These are phyloP conservation scores for Drosophila aff. DNA, from an alignment of 1,140 invertebrate species.

Conservation along the genomic window DNA sequence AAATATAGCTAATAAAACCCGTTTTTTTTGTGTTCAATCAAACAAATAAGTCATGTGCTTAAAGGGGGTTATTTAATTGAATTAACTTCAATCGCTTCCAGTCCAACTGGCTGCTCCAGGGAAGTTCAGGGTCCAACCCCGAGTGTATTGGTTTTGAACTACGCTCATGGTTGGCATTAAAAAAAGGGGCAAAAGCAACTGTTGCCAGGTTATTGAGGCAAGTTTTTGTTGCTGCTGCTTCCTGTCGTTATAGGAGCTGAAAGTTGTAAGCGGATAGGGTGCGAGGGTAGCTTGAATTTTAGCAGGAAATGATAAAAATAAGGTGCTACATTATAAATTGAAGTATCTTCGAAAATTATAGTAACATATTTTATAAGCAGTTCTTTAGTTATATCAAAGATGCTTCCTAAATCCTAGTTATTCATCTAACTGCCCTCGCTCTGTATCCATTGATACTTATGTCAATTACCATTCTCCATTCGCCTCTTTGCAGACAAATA, in stretches of 20 bases:
- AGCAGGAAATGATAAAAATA: too few relatives aligned
- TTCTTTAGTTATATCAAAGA: not conserved
- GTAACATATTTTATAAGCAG: too few relatives aligned
- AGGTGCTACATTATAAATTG: too few relatives aligned
- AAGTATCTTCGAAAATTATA: too few relatives aligned
- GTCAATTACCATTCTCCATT: slow-evolving; percentile 52
- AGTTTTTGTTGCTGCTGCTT: slow-evolving; percentile 46
- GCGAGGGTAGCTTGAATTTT: slow-evolving; percentile 15
- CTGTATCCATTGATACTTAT: slow-evolving; percentile 56
- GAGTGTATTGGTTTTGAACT: not conserved
- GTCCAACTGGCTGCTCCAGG: not conserved
- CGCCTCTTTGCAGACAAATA: slow-evolving; percentile 43
- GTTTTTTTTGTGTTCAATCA: not conserved
- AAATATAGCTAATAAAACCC: not conserved
- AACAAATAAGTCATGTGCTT: not conserved
- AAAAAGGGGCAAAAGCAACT: slow-evolving; percentile 29
- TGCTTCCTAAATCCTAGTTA: not conserved
- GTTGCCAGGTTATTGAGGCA: slow-evolving; percentile 17
- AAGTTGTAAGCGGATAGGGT: slow-evolving; percentile 6
- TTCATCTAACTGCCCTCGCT: slow-evolving; percentile 20
- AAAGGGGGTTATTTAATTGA: not conserved
- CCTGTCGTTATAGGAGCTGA: slow-evolving; percentile 49
- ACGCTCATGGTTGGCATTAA: slow-evolving; percentile 8
- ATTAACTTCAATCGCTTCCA: not conserved
- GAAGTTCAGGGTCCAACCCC: slow-evolving; percentile 1